A percentile compares a stretch with the other conserved stretches of the same genome.
Conservation (phyloP, 1,140 invertebrate genomes). For the Notospermus geniculatus region DNA sequence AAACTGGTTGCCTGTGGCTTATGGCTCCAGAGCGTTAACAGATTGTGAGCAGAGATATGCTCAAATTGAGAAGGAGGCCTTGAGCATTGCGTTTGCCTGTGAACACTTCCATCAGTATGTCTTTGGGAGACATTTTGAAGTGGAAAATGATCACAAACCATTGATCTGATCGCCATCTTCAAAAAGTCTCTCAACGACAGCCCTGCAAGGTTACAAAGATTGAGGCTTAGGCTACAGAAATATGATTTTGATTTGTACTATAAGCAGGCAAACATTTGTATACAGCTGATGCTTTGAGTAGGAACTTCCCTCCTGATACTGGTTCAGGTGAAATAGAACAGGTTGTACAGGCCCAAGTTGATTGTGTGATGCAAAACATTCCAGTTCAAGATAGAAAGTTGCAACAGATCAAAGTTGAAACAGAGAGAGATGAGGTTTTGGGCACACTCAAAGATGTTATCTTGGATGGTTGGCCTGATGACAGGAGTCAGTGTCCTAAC, state of each 20-base stretch:
- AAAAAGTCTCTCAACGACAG: slow-evolving; percentile 5
- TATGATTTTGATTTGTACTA: slow-evolving; percentile 4
- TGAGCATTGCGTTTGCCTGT: too few species aligned
- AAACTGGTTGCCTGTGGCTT: too few species aligned
- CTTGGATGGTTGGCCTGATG: slow-evolving; percentile 15
- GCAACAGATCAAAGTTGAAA: not conserved
- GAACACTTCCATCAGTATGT: too few species aligned
- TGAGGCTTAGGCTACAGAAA: slow-evolving; percentile 4
- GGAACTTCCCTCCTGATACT: not conserved
- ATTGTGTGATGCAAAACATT: not conserved
- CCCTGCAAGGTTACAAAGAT: slow-evolving; percentile 6
- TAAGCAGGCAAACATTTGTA: not conserved
- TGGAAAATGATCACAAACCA: too few species aligned
- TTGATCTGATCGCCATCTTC: too few species aligned
- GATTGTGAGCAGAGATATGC: too few species aligned
- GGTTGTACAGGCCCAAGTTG: slow-evolving; percentile 3
- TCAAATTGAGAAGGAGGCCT: too few species aligned
- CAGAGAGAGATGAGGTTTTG: slow-evolving; percentile 5
- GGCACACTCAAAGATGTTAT: slow-evolving; percentile 10
- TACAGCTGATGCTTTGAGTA: slow-evolving; percentile 4
- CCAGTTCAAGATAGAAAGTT: slow-evolving; percentile 1
- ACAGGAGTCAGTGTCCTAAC: not conserved
- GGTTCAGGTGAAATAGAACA: not conserved
- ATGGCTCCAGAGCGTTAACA: too few species aligned
- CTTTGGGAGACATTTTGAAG: too few species aligned